These are phyloP conservation scores for Cheilosia scutellata DNA, from an alignment of 2,888 invertebrate species.

Conservation along the genomic window DNA sequence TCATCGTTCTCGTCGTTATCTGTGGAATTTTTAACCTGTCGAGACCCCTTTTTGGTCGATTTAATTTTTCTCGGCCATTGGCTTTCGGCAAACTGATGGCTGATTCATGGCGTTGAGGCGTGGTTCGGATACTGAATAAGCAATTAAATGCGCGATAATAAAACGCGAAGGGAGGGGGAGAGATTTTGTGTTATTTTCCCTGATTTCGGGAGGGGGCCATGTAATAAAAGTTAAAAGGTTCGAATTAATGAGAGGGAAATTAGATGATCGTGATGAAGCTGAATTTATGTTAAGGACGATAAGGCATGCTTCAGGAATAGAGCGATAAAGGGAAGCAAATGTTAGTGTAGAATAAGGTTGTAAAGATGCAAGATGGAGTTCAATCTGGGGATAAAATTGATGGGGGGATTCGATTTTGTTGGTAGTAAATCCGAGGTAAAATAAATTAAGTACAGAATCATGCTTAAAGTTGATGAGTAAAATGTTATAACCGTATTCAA, in stretches of 20 bases:
- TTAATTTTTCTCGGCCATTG: slow-evolving; percentile 61
- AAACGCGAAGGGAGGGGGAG: slow-evolving; percentile 17
- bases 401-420: not conserved
- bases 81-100: slow-evolving; percentile 55
- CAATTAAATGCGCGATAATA: slow-evolving; percentile 58
- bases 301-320: slow-evolving; percentile 41
- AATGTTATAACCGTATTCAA: too few relatives aligned
- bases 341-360: slow-evolving; percentile 33
- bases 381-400: not conserved
- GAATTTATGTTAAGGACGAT: slow-evolving; percentile 54
- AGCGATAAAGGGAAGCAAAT: slow-evolving; percentile 35
- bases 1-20: slow-evolving; percentile 27
- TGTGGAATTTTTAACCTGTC: slow-evolving; percentile 1
- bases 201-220: not conserved
- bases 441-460: not conserved
- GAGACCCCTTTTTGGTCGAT: slow-evolving; percentile 55
- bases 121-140: slow-evolving; percentile 54
- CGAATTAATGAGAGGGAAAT: slow-evolving; percentile 64
- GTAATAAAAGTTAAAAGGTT: slow-evolving; percentile 55
- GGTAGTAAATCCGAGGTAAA: not conserved
- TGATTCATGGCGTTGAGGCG: slow-evolving; percentile 62
- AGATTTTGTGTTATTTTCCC: slow-evolving; percentile 23
- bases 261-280: slow-evolving; percentile 55
- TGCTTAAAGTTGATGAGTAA: too few relatives aligned
- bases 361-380: not conserved